A percentile compares a stretch with the other conserved stretches of the same genome.
Evolutionary conservation across 2,888 invertebrate species (phyloP).

Genomic region (Hemaris fuciformis): DNA sequence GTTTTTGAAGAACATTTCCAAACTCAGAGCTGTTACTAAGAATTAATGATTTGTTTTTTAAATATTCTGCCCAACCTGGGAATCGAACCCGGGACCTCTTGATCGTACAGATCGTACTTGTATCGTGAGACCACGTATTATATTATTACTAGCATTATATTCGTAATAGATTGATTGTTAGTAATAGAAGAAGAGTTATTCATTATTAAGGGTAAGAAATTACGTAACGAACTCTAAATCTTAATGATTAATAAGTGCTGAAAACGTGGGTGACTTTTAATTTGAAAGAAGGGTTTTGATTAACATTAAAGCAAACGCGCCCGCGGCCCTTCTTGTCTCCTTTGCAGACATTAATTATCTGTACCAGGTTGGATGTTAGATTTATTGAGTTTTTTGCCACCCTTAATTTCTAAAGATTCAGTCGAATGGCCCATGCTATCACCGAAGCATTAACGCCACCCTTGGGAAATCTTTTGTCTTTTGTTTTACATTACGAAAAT

Average conservation of each 20-base stretch:
- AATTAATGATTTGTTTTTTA: no score
- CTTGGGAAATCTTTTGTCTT: constrained; percentile 73
- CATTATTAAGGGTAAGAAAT: neutral
- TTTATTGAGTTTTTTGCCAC: constrained; percentile 77
- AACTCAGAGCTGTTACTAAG: no score
- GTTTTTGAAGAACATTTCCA: no score
- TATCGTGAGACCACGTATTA: no score
- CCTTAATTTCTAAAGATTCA: constrained; percentile 78
- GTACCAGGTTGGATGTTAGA: constrained; percentile 64
- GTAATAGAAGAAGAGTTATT: neutral
- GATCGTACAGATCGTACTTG: no score
- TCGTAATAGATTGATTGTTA: neutral
- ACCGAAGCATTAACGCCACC: constrained; percentile 76
- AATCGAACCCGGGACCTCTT: no score
- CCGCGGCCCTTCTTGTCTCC: constrained; percentile 34
- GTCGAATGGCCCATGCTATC: constrained; percentile 73
- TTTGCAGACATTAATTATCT: constrained; percentile 67
- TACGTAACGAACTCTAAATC: constrained; percentile 37
- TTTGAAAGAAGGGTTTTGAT: constrained; percentile 44
- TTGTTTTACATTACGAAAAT: constrained; percentile 62
- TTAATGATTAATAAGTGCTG: constrained; percentile 36
- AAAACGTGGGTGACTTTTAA: constrained; percentile 43
- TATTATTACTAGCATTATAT: no score
- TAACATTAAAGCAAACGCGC: constrained; percentile 49
- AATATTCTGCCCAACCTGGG: no score